Conservation (phyloP, 2,797 vertebrate species). For the Hirundo rustica region DNA sequence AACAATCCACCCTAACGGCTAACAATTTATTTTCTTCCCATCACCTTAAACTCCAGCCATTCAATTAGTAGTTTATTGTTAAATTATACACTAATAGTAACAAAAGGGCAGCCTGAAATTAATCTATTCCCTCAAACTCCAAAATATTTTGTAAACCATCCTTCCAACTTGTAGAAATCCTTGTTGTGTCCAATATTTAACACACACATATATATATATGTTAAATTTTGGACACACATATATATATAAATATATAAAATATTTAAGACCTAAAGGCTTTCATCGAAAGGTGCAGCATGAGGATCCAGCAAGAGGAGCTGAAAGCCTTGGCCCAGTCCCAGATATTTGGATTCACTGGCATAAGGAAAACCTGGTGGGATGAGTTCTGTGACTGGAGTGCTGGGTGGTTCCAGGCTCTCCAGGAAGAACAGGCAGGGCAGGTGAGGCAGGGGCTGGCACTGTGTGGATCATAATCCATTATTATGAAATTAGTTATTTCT, state of each 20-base stretch:
- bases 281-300: neutral
- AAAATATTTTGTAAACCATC: neutral
- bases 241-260: too few relatives aligned
- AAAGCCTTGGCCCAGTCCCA: neutral
- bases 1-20: neutral
- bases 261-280: neutral
- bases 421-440: neutral
- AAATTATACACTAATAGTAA: neutral
- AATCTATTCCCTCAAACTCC: neutral
- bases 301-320: neutral
- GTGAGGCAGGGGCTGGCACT: neutral
- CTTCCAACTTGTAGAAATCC: neutral
- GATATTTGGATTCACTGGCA: neutral
- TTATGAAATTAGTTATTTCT: neutral
- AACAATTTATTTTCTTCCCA: neutral
- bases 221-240: too few relatives aligned
- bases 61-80: neutral
- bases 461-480: neutral
- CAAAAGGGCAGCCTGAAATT: neutral
- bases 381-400: neutral
- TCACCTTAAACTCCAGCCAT: neutral
- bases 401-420: neutral
- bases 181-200: neutral
- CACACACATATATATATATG: rapidly evolving
- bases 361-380: neutral